Conservation (phyloP, 2,797 vertebrate species). For the Hirundo rustica region DNA sequence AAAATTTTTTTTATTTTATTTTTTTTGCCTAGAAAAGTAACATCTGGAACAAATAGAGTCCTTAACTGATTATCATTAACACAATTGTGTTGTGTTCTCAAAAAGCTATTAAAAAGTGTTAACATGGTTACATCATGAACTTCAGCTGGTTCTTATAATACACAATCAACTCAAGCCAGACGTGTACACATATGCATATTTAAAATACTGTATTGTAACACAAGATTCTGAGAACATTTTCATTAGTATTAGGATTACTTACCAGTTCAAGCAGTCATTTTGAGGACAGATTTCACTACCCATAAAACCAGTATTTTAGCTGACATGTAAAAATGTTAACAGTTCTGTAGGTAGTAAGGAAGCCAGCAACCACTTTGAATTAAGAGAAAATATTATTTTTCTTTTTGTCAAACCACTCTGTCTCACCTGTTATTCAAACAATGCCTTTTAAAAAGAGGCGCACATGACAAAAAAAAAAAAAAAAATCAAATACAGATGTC, state of each 20-base stretch:
- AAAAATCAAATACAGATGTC: neutral
- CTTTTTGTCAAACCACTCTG: neutral
- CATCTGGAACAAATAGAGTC: conserved; percentile 71
- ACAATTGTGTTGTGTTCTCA: conserved; percentile 59
- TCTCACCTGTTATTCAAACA: neutral
- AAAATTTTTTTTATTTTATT: neutral
- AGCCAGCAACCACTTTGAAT: neutral
- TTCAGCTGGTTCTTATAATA: conserved; percentile 72
- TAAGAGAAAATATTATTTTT: neutral
- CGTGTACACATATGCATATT: conserved; percentile 39
- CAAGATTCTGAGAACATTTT: neutral
- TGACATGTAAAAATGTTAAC: neutral
- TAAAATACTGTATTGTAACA: conserved; percentile 35
- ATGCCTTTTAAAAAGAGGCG: neutral
- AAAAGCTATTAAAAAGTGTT: conserved; percentile 74
- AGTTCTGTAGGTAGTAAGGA: neutral
- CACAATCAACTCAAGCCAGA: conserved; percentile 57
- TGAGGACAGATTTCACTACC: neutral
- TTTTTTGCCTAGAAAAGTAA: conserved; percentile 31
- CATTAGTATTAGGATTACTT: conserved; percentile 4
- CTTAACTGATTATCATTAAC: conserved; percentile 71
- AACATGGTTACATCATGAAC: conserved; percentile 71
- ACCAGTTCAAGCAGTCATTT: neutral
- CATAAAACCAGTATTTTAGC: neutral
- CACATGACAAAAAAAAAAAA: neutral